These are phyloP conservation scores for Aphelenchoides bicaudatus DNA, from an alignment of 2,888 invertebrate genomes.

Conservation along the genomic window DNA sequence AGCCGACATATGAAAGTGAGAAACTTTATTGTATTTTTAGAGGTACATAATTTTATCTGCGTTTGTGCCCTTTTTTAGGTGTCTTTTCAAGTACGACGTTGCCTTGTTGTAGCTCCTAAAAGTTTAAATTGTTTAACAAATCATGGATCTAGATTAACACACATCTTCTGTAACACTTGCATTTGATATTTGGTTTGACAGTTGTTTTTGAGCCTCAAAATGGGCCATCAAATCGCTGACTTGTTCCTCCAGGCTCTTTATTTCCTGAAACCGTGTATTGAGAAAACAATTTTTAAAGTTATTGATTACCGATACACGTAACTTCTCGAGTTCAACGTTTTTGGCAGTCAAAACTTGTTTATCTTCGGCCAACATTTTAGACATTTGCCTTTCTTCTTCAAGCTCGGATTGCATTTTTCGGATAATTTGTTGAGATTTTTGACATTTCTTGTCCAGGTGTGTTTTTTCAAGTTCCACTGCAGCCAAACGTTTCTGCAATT, in stretches of 20 bases:
- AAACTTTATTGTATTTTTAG: background rate
- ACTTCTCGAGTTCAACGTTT: constrained; percentile 64
- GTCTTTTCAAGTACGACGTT: constrained; percentile 1
- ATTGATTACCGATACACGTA: constrained; percentile 15
- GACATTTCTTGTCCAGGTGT: constrained; percentile 70
- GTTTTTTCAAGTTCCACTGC: constrained; percentile 36
- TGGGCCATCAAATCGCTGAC: constrained; percentile 93
- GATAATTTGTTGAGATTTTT: constrained; percentile 74
- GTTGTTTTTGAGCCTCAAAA: constrained; percentile 74
- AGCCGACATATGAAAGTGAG: background rate
- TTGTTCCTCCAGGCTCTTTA: constrained; percentile 83
- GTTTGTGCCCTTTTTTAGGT: constrained; percentile 6
- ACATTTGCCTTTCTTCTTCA: constrained; percentile 65
- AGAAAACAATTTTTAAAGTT: background rate
- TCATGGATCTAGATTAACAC: background rate
- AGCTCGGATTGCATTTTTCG: constrained; percentile 41
- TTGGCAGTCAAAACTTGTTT: constrained; percentile 69
- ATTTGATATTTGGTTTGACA: constrained; percentile 27
- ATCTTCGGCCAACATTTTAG: constrained; percentile 74
- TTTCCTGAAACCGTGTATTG: constrained; percentile 66
- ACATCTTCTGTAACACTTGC: constrained; percentile 28
- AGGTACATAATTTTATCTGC: background rate
- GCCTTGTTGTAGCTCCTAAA: constrained; percentile 12
- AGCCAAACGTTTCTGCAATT: constrained; percentile 36
- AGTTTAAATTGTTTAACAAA: background rate